Conservation (phyloP, 2,888 invertebrate genomes). For the Strigamia maritima region DNA sequence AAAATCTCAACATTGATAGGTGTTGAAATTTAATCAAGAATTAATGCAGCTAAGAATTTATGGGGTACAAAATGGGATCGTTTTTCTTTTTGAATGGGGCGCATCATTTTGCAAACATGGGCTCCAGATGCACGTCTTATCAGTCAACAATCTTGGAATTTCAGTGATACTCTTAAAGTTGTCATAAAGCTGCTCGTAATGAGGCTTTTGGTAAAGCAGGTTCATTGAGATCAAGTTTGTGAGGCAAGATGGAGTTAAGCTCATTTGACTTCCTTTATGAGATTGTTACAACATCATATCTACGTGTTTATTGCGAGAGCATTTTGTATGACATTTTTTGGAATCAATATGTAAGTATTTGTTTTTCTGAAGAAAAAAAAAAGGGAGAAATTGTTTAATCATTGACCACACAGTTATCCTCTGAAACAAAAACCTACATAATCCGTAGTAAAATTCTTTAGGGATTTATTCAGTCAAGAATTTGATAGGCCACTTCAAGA, state of each 20-base stretch:
- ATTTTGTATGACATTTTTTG: background rate
- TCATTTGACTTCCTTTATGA: conserved; percentile 6
- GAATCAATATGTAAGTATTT: background rate
- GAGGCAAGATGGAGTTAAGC: conserved; percentile 17
- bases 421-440: no score
- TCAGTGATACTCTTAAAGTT: conserved; percentile 10
- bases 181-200: conserved; percentile 13
- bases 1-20: background rate
- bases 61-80: background rate
- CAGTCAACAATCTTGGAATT: conserved; percentile 26
- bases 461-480: no score
- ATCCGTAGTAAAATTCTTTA: no score
- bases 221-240: conserved; percentile 22
- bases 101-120: background rate
- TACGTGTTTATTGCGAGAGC: conserved; percentile 8
- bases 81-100: background rate
- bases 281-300: conserved; percentile 1
- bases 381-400: no score
- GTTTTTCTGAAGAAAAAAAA: no score
- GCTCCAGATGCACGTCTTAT: conserved; percentile 9
- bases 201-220: conserved; percentile 28
- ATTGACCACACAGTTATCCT: no score
- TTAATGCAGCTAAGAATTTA: background rate
- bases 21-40: background rate
- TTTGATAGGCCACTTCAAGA: no score